Percentiles rank a stretch among this genome's conserved stretches.
phyloP scores from a whole-genome alignment of 1,140 invertebrate species.

The Laupala kohalensis region DNA sequence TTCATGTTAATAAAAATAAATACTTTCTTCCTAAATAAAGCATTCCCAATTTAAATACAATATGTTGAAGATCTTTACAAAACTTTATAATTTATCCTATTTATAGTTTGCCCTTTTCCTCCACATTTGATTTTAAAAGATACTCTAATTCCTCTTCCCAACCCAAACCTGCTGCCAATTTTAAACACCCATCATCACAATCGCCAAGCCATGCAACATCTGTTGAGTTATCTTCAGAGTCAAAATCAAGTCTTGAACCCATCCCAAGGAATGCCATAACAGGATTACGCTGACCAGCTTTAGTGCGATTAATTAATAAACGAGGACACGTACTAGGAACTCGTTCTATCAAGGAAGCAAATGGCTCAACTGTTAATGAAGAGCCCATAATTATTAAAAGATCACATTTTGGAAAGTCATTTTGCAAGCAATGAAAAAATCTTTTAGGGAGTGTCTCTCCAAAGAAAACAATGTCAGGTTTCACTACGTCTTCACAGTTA shows the following conservation, averaged over 20 bases:
- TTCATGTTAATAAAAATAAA: no score
- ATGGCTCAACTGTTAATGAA: constrained; percentile 86
- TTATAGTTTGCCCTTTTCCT: no score
- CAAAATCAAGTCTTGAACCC: constrained; percentile 48
- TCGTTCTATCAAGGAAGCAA: constrained; percentile 65
- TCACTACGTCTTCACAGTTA: constrained; percentile 60
- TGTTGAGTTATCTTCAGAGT: constrained; percentile 44
- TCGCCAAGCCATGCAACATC: constrained; percentile 80
- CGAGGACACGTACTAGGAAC: constrained; percentile 37
- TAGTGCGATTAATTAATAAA: constrained; percentile 73
- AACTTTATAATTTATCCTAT: no score
- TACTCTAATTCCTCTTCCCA: constrained; percentile 48
- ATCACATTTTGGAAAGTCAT: constrained; percentile 80
- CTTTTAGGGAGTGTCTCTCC: constrained; percentile 71
- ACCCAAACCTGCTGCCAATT: constrained; percentile 67
- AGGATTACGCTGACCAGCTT: constrained; percentile 43
- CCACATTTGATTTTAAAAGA: no score
- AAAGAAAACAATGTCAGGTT: constrained; percentile 92
- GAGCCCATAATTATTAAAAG: constrained; percentile 91
- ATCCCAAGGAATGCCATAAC: constrained; percentile 41
- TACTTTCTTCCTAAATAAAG: no score
- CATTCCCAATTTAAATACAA: no score
- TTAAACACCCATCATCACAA: constrained; percentile 72
- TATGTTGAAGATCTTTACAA: no score
- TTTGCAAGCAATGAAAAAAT: constrained; percentile 48